phyloP scores from a whole-genome alignment of 2,888 invertebrate species.

The Bibio marci region DNA sequence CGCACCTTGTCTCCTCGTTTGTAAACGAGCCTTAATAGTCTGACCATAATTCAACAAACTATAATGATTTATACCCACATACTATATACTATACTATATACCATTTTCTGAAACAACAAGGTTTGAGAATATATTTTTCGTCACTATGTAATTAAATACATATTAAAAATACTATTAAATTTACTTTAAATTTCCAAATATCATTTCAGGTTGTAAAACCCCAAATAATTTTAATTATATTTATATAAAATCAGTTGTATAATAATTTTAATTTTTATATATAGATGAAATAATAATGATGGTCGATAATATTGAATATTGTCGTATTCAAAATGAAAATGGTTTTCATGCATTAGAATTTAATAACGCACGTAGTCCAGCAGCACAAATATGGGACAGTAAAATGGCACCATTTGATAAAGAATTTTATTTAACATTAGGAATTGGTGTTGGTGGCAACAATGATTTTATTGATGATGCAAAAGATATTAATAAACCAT shows the following conservation, averaged over 20 bases:
- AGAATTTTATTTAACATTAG: conserved; percentile 58
- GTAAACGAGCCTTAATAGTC: too few species aligned
- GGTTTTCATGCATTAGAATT: neutral
- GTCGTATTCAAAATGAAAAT: neutral
- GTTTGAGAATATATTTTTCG: too few species aligned
- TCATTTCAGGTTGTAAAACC: neutral
- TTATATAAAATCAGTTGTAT: neutral
- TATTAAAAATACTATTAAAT: too few species aligned
- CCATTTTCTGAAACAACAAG: too few species aligned
- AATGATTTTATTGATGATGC: conserved; percentile 49
- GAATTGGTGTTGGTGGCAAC: conserved; percentile 60
- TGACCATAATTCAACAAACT: too few species aligned
- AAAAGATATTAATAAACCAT: conserved; percentile 41
- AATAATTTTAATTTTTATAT: neutral
- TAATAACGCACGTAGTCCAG: conserved; percentile 17
- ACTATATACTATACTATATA: too few species aligned
- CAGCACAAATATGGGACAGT: conserved; percentile 39
- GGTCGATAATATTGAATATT: neutral
- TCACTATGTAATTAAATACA: too few species aligned
- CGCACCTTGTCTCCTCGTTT: too few species aligned
- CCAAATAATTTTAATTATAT: neutral
- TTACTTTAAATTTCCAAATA: too few species aligned
- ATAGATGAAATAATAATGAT: neutral
- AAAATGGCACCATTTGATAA: conserved; percentile 58
- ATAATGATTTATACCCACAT: too few species aligned